Evolutionary conservation across 2,888 invertebrate genomes (phyloP), one percentile per base, ranked within the genome.

Genomic region (Xylocampa areola): DNA sequence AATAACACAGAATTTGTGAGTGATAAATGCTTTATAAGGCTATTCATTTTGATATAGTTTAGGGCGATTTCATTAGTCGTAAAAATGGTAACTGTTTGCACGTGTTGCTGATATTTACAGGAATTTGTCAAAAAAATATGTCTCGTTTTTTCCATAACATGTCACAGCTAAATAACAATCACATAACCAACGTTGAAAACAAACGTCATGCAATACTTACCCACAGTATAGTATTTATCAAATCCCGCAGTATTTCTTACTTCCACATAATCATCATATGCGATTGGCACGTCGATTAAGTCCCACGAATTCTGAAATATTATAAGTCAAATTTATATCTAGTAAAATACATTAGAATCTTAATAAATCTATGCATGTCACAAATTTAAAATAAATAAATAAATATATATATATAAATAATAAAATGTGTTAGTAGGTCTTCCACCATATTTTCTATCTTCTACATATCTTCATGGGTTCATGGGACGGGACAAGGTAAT

Each of bases 301-400:
- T 95, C 95, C 95, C 96, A 96, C 51, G 95, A 92, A 81, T 95
- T 95, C 96, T 96, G 88, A 60, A 89, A 94, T 51, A 47, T 68
- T 51, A 27, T 62, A 73, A 41, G 27, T 4, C 4, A 30, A 1
- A 41, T 43, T 72, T 19, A 72, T 36, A 39, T 21, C 13, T 10
- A 17, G 32, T 6, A 10, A 35, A 23, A 4, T n/a, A n/a, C 7
- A 30, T 0, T 8, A 11, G n/a, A n/a, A n/a, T n/a, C n/a, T n/a
- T n/a, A n/a, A n/a, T n/a, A n/a, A n/a, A n/a, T n/a, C n/a, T n/a
- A n/a, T 13, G 7, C n/a, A 23, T 36, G 41, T 10, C 19, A 14
- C 25, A 68, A 49, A 61, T 47, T 59, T 41, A 27, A 35, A 61
- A 41, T 43, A 7, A 14, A 32, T 39, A 55, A 41, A 53, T 60